Conservation (phyloP, 64 coral and sea anemone genomes). For the Acropora tenuis region DNA sequence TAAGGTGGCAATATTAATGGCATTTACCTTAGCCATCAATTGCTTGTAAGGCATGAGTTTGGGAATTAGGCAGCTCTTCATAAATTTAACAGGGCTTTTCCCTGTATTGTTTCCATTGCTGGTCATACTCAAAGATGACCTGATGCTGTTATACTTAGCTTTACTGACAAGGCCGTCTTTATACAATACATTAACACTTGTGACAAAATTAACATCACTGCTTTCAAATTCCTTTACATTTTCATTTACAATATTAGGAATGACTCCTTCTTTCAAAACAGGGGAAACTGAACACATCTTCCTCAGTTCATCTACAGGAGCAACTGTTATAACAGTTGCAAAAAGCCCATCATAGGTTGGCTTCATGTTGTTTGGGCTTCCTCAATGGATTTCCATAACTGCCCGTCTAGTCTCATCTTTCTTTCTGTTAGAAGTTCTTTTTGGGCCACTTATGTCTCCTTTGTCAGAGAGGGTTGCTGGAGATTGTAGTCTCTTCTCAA, state of each 20-base stretch:
- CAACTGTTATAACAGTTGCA: slow-evolving; percentile 40
- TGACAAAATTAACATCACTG: slow-evolving; percentile 34
- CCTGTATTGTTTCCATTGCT: slow-evolving; percentile 37
- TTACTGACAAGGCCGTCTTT: slow-evolving; percentile 64
- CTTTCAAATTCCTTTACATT: slow-evolving; percentile 41
- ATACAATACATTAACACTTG: slow-evolving; percentile 67
- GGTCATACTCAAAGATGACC: slow-evolving; percentile 47
- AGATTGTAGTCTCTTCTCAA: slow-evolving; percentile 34
- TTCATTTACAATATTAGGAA: neutral
- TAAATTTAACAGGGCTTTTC: slow-evolving; percentile 44
- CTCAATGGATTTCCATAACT: slow-evolving; percentile 46
- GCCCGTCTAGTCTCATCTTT: slow-evolving; percentile 46
- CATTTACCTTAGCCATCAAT: slow-evolving; percentile 60
- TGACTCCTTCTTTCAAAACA: slow-evolving; percentile 14
- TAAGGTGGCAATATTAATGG: slow-evolving; percentile 54
- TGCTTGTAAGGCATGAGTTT: slow-evolving; percentile 47
- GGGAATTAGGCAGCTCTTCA: no score
- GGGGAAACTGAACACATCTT: slow-evolving; percentile 5
- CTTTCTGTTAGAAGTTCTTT: slow-evolving; percentile 36
- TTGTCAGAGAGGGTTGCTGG: slow-evolving; percentile 46
- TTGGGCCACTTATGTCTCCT: slow-evolving; percentile 39
- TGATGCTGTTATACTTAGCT: slow-evolving; percentile 63
- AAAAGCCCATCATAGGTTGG: slow-evolving; percentile 54
- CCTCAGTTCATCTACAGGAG: neutral
- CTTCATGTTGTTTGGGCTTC: slow-evolving; percentile 26